phyloP scores from a whole-genome alignment of 35 echinoderm and acorn worm species.

The Strongylocentrotus purpuratus region DNA sequence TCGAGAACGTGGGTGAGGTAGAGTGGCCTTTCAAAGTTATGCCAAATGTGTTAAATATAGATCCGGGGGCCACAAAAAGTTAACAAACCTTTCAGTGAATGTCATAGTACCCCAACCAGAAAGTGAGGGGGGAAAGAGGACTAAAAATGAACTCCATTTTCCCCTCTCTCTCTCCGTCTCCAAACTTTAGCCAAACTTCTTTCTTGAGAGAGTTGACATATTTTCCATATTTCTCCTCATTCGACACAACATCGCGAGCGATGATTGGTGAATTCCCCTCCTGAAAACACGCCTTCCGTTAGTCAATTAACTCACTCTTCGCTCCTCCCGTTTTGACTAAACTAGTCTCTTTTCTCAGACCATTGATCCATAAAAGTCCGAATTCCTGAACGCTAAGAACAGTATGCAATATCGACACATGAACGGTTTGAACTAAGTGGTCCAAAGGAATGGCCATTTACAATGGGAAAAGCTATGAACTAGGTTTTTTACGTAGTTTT shows the following conservation, averaged over 20 bases:
- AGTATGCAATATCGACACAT: no score
- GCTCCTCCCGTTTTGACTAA: neutral
- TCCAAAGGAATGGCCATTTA: no score
- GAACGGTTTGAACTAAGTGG: no score
- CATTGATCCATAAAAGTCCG: neutral
- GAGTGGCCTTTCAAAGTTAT: neutral
- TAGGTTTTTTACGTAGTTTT: no score
- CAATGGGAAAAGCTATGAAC: no score
- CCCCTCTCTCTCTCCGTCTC: neutral
- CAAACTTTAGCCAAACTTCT: neutral
- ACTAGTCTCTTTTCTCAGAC: neutral
- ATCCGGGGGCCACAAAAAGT: neutral
- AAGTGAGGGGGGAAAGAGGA: neutral
- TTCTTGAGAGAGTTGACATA: neutral
- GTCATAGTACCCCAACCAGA: neutral
- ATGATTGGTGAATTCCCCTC: conserved; percentile 38
- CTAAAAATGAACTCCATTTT: no score
- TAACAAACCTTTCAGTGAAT: neutral
- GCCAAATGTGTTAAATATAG: neutral
- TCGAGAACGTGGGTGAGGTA: neutral
- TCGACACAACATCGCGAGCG: neutral
- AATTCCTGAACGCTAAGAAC: no score
- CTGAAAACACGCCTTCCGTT: conserved; percentile 33
- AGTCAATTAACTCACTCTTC: neutral
- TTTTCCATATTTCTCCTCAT: conserved; percentile 3